Evolutionary conservation across 2,888 invertebrate genomes (phyloP).

Genomic region (Zaprionus bogoriensis): DNA sequence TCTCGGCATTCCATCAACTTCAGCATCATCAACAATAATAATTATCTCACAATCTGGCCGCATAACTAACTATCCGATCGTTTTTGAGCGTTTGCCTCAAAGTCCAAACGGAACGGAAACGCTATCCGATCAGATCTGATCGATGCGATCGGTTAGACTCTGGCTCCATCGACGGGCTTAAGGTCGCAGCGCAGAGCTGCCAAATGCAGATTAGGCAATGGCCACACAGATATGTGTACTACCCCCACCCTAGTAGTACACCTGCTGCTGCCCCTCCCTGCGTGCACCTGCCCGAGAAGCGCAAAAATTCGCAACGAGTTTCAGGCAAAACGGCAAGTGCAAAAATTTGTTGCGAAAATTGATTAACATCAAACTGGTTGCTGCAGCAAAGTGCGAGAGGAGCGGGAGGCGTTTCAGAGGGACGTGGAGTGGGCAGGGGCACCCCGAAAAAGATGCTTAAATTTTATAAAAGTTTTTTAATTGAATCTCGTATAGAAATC

Average conservation of each 20-base stretch:
- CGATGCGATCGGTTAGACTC: slow-evolving; percentile 12
- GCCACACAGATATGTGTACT: slow-evolving; percentile 27
- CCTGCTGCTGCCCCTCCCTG: not conserved
- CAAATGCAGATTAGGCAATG: slow-evolving; percentile 68
- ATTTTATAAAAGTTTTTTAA: slow-evolving; percentile 60
- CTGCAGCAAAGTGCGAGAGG: not conserved
- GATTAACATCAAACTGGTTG: slow-evolving; percentile 72
- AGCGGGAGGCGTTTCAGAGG: not conserved
- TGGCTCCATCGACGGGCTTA: slow-evolving; percentile 30
- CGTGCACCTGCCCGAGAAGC: not conserved
- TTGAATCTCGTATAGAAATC: slow-evolving; percentile 61
- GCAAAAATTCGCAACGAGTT: slow-evolving; percentile 47
- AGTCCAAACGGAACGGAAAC: slow-evolving; percentile 69
- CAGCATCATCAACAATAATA: slow-evolving; percentile 55
- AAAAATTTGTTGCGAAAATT: slow-evolving; percentile 74
- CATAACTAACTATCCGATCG: slow-evolving; percentile 53
- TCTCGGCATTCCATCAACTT: slow-evolving; percentile 39
- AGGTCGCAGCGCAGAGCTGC: slow-evolving; percentile 62
- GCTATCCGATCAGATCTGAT: slow-evolving; percentile 46
- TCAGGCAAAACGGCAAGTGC: slow-evolving; percentile 65
- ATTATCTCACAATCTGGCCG: slow-evolving; percentile 64
- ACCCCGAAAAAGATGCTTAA: slow-evolving; percentile 12
- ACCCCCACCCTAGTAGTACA: not conserved
- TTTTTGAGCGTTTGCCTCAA: slow-evolving; percentile 39
- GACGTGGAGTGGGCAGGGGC: not conserved